phyloP scores from a whole-genome alignment of 2,797 vertebrate genomes.

The Aldrovandia affinis region DNA sequence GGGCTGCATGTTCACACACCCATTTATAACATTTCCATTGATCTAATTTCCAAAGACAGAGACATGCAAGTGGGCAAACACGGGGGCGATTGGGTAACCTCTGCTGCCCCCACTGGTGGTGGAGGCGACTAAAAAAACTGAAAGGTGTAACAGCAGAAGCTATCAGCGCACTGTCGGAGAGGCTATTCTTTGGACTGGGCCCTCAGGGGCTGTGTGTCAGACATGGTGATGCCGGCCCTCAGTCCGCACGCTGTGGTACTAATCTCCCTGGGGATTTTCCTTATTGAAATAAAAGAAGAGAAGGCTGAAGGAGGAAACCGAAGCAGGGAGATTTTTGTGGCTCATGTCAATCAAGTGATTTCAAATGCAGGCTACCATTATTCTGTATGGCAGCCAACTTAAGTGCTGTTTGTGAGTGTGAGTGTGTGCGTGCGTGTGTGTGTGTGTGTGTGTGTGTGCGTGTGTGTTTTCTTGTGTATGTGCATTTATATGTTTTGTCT shows the following conservation, averaged over 20 bases:
- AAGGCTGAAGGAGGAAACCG: background rate
- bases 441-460: background rate
- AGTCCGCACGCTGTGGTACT: background rate
- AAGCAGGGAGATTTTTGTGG: background rate
- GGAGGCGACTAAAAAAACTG: no score
- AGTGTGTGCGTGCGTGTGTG: slow-evolving; percentile 1
- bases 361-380: background rate
- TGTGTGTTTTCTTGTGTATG: background rate
- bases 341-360: slow-evolving; percentile 4
- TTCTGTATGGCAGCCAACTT: background rate
- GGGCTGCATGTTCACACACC: no score
- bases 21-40: no score
- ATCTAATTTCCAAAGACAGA: no score
- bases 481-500: no score
- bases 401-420: background rate
- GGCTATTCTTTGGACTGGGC: background rate
- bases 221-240: background rate
- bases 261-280: background rate
- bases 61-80: no score
- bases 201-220: background rate
- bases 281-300: slow-evolving; percentile 8
- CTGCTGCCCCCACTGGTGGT: no score
- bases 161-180: background rate
- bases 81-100: no score
- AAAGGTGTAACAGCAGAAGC: no score